phyloP scores from a whole-genome alignment of 30 jellyfish, hydroid and myxozoan species.

The Rhopilema esculentum region DNA sequence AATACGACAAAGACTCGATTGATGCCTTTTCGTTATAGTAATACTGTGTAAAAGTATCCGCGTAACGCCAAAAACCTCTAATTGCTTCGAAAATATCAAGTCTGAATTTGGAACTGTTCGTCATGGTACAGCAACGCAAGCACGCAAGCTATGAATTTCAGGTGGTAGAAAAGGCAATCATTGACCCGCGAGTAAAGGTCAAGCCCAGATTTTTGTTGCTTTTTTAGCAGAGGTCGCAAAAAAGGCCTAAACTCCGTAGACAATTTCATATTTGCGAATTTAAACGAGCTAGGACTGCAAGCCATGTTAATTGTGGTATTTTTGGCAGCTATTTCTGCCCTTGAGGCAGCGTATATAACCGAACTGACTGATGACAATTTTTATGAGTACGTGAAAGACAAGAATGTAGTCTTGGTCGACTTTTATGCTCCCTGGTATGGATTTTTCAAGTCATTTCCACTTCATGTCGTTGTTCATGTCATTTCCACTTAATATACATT shows the following conservation, averaged over 20 bases:
- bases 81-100: too few relatives aligned
- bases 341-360: constrained; percentile 59
- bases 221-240: neutral
- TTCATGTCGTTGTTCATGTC: too few relatives aligned
- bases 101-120: too few relatives aligned
- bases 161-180: constrained; percentile 35
- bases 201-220: neutral
- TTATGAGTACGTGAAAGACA: constrained; percentile 86
- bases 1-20: too few relatives aligned
- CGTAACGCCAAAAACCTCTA: too few relatives aligned
- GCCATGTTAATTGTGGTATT: constrained; percentile 7
- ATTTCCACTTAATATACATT: too few relatives aligned
- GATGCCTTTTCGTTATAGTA: too few relatives aligned
- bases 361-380: constrained; percentile 89
- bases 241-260: neutral
- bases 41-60: too few relatives aligned
- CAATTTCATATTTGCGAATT: neutral
- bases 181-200: constrained; percentile 24
- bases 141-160: neutral
- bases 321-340: constrained; percentile 7
- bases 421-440: constrained; percentile 97
- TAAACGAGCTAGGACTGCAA: neutral
- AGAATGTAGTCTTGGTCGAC: constrained; percentile 82
- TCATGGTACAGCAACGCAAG: neutral
- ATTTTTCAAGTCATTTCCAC: neutral